A percentile compares a stretch with the other conserved stretches of the same genome.
phyloP scores from a whole-genome alignment of 2,888 invertebrate species.

The Timema podura region DNA sequence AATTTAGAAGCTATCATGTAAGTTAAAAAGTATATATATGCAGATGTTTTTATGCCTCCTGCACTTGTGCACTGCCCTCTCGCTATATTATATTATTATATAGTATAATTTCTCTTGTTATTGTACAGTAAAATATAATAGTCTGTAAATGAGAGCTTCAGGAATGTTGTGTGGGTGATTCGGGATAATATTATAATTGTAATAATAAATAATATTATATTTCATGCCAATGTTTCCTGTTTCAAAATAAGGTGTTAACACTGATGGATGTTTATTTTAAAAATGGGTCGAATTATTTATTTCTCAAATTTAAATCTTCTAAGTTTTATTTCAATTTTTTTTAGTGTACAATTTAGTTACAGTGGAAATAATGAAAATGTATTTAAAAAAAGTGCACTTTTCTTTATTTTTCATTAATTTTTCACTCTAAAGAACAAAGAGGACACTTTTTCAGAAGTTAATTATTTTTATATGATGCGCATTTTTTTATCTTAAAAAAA shows the following conservation, averaged over 20 bases:
- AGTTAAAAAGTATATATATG: conserved; percentile 27
- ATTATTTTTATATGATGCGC: not conserved
- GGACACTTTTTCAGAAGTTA: too few relatives aligned
- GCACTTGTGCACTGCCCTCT: conserved; percentile 30
- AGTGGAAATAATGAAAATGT: too few relatives aligned
- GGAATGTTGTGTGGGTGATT: conserved; percentile 18
- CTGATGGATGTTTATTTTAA: too few relatives aligned
- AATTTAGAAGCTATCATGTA: conserved; percentile 27
- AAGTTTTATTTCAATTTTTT: too few relatives aligned
- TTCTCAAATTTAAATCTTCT: too few relatives aligned
- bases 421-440: too few relatives aligned
- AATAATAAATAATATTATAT: conserved; percentile 25
- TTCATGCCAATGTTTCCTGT: conserved; percentile 28
- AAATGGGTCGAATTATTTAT: too few relatives aligned
- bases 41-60: conserved; percentile 31
- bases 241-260: conserved; percentile 11
- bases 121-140: conserved; percentile 32
- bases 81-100: conserved; percentile 32
- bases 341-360: too few relatives aligned
- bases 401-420: too few relatives aligned
- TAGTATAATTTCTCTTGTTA: conserved; percentile 32
- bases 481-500: not conserved
- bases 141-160: conserved; percentile 28
- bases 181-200: conserved; percentile 13
- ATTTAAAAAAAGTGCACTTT: too few relatives aligned